Evolutionary conservation across 2,113 vertebrate species (phyloP).

Genomic region (Sphaerodactylus townsendi): DNA sequence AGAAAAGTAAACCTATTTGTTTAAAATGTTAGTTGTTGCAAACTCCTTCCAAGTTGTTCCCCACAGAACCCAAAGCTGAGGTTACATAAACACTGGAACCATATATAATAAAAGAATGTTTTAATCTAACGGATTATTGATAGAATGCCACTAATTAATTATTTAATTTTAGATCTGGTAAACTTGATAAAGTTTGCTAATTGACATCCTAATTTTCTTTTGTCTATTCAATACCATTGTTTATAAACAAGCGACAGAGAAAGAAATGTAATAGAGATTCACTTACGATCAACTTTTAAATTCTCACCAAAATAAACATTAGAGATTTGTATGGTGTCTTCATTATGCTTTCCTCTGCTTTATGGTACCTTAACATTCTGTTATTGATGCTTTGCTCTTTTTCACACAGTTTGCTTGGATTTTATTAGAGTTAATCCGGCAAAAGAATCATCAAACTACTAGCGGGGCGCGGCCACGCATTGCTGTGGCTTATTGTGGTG

Average conservation of each 20-base stretch:
- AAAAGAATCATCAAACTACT: slow-evolving; percentile 70
- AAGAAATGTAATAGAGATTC: not conserved
- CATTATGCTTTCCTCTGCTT: slow-evolving; percentile 57
- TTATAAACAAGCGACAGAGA: not conserved
- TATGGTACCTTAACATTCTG: slow-evolving; percentile 65
- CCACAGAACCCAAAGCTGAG: no score
- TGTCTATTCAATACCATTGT: not conserved
- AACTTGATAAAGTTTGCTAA: no score
- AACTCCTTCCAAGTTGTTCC: no score
- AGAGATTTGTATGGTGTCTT: slow-evolving; percentile 51
- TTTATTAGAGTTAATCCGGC: slow-evolving; percentile 62
- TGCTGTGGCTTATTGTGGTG: no score
- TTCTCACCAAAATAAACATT: slow-evolving; percentile 52
- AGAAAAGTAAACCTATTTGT: no score
- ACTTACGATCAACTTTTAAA: not conserved
- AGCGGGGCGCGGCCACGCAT: no score
- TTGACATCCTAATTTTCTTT: not conserved
- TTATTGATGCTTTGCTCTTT: slow-evolving; percentile 66
- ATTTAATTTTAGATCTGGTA: not conserved
- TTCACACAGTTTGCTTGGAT: slow-evolving; percentile 53
- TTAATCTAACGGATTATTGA: not conserved
- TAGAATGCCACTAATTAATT: not conserved
- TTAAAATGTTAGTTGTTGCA: no score
- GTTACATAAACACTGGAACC: no score
- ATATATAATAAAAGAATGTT: no score